These are phyloP conservation scores for Pagrus major DNA, from an alignment of 2,113 vertebrate genomes.

Conservation along the genomic window DNA sequence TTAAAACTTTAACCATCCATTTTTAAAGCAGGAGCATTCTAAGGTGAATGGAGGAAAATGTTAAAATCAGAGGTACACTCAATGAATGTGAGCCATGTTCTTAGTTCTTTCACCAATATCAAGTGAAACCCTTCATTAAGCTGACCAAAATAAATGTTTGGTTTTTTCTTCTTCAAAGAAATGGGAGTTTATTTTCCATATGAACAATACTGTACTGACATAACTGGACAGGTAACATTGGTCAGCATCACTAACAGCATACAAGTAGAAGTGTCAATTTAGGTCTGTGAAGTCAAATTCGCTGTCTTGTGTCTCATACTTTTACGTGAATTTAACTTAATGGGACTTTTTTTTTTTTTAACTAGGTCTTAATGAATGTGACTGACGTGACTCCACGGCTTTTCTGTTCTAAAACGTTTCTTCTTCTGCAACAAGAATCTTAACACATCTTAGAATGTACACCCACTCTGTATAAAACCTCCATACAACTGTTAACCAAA, in stretches of 20 bases:
- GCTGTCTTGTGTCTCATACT: not conserved
- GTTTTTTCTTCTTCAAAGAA: too few species aligned
- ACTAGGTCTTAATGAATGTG: too few species aligned
- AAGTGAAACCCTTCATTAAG: not conserved
- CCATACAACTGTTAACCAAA: conserved; percentile 36
- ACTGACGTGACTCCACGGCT: not conserved
- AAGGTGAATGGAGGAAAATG: too few species aligned
- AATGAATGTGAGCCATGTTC: too few species aligned
- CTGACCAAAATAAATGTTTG: too few species aligned
- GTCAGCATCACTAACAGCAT: not conserved
- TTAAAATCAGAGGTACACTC: too few species aligned
- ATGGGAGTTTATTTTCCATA: not conserved
- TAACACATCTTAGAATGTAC: not conserved
- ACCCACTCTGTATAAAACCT: not conserved
- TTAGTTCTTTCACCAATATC: too few species aligned
- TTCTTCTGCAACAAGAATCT: not conserved
- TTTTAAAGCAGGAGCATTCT: too few species aligned
- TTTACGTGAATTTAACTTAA: not conserved
- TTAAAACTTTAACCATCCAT: too few species aligned
- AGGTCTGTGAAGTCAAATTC: not conserved
- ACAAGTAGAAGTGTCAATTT: not conserved
- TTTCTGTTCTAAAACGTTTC: not conserved
- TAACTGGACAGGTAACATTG: not conserved
- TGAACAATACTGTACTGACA: not conserved
- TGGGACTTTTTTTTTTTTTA: not conserved